Evolutionary conservation across 2,888 invertebrate genomes (phyloP).

Genomic region (Xanthorhoe designata): DNA sequence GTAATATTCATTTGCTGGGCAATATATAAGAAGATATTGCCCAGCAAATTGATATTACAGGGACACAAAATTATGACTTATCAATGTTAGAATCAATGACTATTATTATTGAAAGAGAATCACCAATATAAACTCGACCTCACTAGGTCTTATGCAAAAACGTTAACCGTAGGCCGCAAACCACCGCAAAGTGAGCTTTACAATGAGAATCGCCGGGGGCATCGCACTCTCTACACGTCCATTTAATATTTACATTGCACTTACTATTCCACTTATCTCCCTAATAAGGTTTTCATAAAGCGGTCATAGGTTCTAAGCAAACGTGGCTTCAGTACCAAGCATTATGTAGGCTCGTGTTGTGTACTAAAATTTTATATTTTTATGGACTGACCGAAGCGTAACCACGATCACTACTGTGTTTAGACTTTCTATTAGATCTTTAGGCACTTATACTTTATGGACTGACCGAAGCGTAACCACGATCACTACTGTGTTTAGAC

Average conservation of each 20-base stretch:
- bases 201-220: conserved; percentile 59
- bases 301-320: conserved; percentile 22
- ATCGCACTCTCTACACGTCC: conserved; percentile 44
- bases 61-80: neutral
- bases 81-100: neutral
- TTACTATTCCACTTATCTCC: conserved; percentile 32
- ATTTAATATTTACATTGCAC: conserved; percentile 37
- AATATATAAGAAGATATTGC: neutral
- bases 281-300: conserved; percentile 22
- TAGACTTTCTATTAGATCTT: neutral
- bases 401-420: neutral
- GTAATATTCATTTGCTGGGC: no score
- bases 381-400: neutral
- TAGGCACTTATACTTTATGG: no score
- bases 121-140: conserved; percentile 50
- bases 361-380: neutral
- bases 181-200: conserved; percentile 68
- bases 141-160: conserved; percentile 60
- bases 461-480: neutral
- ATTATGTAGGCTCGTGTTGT: conserved; percentile 2
- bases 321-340: conserved; percentile 9
- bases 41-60: neutral
- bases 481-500: neutral
- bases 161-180: conserved; percentile 58
- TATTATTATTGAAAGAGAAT: neutral